A percentile compares a stretch with the other conserved stretches of the same genome.
phyloP scores from a whole-genome alignment of 2,797 vertebrate species.

The Hydrolagus colliei region DNA sequence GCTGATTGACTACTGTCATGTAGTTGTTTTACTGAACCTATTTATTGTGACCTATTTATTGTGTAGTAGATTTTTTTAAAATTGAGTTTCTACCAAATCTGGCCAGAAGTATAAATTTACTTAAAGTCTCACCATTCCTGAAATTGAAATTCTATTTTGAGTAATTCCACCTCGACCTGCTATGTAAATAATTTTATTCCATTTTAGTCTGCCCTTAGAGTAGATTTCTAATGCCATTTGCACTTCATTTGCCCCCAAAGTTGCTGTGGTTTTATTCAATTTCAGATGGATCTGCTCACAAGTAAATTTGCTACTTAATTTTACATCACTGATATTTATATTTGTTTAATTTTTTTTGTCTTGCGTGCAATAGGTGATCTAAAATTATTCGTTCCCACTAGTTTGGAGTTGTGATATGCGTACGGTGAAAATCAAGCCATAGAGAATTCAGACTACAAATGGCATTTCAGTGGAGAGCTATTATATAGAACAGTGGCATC shows the following conservation, averaged over 20 bases:
- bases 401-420: constrained; percentile 2
- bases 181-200: not conserved
- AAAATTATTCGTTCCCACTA: not conserved
- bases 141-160: not conserved
- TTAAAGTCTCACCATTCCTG: not conserved
- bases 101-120: not conserved
- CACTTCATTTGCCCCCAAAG: not conserved
- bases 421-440: not conserved
- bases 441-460: not conserved
- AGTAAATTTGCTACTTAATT: constrained; percentile 9
- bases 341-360: not conserved
- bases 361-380: constrained; percentile 1
- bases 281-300: not conserved
- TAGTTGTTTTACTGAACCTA: too few relatives aligned
- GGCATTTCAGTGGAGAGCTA: not conserved
- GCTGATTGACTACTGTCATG: too few relatives aligned
- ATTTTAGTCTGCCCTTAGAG: not conserved
- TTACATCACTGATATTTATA: not conserved
- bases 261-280: constrained; percentile 6
- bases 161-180: not conserved
- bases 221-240: not conserved
- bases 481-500: not conserved
- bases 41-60: too few relatives aligned
- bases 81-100: not conserved
- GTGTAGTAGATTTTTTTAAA: not conserved